Base-by-base conservation (phyloP, 2,797 vertebrate genomes). In the Melanotaenia boesemani region DNA sequence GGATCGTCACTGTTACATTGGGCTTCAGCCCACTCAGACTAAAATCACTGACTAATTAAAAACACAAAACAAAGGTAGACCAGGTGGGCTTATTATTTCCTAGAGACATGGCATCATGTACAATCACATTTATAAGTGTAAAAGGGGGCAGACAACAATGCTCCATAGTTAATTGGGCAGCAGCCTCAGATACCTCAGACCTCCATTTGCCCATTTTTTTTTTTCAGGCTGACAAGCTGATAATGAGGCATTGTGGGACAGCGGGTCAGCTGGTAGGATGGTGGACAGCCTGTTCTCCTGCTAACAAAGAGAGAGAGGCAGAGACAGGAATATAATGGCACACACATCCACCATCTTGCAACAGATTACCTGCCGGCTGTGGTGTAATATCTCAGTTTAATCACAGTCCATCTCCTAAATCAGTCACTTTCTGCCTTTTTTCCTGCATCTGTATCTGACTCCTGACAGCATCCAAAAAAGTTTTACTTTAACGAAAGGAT, bases 331-430 rank as follows among this genome's bases (percentile, higher is more conserved):
- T 70, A 79, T 86, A 90, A 89, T 86, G 64, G 80, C 74, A 79
- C 89, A 91, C 90, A 87, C 76, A 81, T 82, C 74, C 66, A 81
- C 86, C 85, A 92, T 91, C 87, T 88, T 88, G 86, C 82, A 90
- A 91, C 93, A 94, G 95, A 95, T 94, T 83, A 93, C 92, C 92
- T 92, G 87, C 89, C 84, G 87, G 85, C 83, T 92, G 90, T 86
- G 86, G 83, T 90, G 88, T 90, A 91, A 92, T 86, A 86, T 82
- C 87, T 84, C 81, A 58, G 82, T 73, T 83, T 81, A 87, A 89
- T 91, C 85, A 73, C 84, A 83, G 80, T 79, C 70, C 52, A 50
- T 78, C 65, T 72, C 70, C 65, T 72, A 67, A 63, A 82, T 88
- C 69, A 81, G 76, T 80, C 73, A 62, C 60, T 63, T 60, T 74